phyloP scores from a whole-genome alignment of 2,113 vertebrate species.

The Perca fluviatilis region DNA sequence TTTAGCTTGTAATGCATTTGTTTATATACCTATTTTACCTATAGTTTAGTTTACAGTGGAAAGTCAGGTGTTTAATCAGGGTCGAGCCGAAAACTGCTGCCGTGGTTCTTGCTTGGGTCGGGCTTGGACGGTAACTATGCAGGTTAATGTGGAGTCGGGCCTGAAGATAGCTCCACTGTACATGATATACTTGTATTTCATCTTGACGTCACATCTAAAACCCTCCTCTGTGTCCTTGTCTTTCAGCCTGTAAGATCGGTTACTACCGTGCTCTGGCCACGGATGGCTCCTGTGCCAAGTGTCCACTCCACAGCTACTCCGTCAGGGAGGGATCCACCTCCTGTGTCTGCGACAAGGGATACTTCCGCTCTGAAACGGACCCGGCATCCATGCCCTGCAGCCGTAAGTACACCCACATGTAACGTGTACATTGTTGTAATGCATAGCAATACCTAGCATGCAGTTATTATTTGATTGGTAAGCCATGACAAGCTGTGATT shows the following conservation, averaged over 20 bases:
- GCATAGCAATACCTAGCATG: not conserved
- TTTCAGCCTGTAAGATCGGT: conserved; percentile 95
- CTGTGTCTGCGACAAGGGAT: conserved; percentile 95
- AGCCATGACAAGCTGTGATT: not conserved
- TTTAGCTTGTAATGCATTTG: no score
- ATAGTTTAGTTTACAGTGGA: no score
- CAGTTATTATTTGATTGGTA: not conserved
- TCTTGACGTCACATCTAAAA: not conserved
- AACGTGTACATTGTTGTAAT: no score
- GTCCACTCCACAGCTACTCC: conserved; percentile 96
- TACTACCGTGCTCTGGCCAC: conserved; percentile 95
- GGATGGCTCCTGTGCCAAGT: conserved; percentile 92
- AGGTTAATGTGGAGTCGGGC: no score
- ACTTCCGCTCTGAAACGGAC: conserved; percentile 93
- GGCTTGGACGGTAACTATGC: no score
- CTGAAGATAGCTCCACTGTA: not conserved
- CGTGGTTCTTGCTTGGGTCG: no score
- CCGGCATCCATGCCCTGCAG: conserved; percentile 96
- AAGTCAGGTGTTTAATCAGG: no score
- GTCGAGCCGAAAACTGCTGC: no score
- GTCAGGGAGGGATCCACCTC: conserved; percentile 94
- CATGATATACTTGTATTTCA: not conserved
- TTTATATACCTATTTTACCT: no score
- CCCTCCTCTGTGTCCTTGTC: conserved; percentile 18
- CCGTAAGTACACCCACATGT: conserved; percentile 86